Evolutionary conservation across 30 jellyfish, hydroid and myxozoan species (phyloP).

Genomic region (Aurelia sp.): DNA sequence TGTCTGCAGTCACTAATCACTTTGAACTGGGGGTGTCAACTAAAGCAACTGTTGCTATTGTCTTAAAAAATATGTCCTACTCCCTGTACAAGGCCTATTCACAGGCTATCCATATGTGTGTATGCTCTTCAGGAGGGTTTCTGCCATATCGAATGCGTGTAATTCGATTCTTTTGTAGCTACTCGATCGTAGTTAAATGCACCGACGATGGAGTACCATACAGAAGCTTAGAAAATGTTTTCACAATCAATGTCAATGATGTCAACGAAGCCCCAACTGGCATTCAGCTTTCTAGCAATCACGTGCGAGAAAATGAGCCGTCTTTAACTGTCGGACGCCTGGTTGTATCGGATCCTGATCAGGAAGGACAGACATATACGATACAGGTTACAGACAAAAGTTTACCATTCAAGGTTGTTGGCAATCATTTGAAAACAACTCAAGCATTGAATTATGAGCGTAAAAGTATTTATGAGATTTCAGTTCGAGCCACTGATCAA

Average conservation of each 20-base stretch:
- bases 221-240: conserved; percentile 27
- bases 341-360: conserved; percentile 72
- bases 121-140: too few species aligned
- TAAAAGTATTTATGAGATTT: conserved; percentile 24
- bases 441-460: conserved; percentile 54
- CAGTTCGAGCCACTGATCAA: conserved; percentile 59
- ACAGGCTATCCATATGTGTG: too few species aligned
- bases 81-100: too few species aligned
- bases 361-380: conserved; percentile 24
- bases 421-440: conserved; percentile 28
- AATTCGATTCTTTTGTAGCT: conserved; percentile 1
- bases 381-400: conserved; percentile 11
- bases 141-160: too few species aligned
- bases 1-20: too few species aligned
- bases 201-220: conserved; percentile 78
- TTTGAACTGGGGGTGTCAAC: too few species aligned
- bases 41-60: too few species aligned
- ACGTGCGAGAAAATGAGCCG: conserved; percentile 61
- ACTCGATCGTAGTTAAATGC: conserved; percentile 47
- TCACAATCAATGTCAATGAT: conserved; percentile 51
- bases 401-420: conserved; percentile 19
- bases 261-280: conserved; percentile 86
- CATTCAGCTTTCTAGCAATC: conserved; percentile 32
- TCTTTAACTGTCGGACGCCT: conserved; percentile 60
- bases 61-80: too few species aligned